These are phyloP conservation scores for Nothobranchius furzeri DNA, from an alignment of 2,113 vertebrate species.

Conservation along the genomic window DNA sequence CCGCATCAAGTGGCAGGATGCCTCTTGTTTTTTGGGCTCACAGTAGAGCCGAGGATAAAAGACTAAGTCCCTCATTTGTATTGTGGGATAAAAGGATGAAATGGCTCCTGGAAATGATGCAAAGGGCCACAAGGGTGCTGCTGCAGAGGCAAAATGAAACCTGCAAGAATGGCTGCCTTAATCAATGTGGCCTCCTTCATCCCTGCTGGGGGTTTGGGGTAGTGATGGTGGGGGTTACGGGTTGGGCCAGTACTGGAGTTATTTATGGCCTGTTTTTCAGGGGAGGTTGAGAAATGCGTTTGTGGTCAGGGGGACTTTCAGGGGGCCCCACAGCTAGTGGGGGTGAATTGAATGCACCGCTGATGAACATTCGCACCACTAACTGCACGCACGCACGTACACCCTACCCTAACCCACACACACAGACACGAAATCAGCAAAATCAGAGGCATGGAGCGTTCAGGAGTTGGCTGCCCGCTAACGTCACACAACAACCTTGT, in stretches of 20 bases:
- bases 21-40: constrained; percentile 19
- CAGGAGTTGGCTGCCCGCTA: constrained; percentile 36
- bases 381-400: background rate
- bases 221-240: background rate
- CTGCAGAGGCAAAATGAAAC: background rate
- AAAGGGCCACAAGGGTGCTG: constrained; percentile 29
- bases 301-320: background rate
- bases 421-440: background rate
- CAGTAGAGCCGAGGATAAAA: constrained; percentile 48
- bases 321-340: constrained; percentile 8
- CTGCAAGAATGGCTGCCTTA: background rate
- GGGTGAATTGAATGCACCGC: background rate
- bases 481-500: constrained; percentile 52
- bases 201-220: background rate
- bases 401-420: too few species aligned
- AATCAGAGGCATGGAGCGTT: constrained; percentile 27
- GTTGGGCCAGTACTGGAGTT: constrained; percentile 13
- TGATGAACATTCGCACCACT: background rate
- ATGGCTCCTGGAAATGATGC: constrained; percentile 50
- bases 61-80: constrained; percentile 54
- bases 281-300: constrained; percentile 11
- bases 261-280: constrained; percentile 17
- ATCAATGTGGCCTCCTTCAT: constrained; percentile 14
- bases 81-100: constrained; percentile 50
- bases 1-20: constrained; percentile 28